Evolutionary conservation across 1,140 invertebrate species (phyloP).

Genomic region (Drosophila tani): DNA sequence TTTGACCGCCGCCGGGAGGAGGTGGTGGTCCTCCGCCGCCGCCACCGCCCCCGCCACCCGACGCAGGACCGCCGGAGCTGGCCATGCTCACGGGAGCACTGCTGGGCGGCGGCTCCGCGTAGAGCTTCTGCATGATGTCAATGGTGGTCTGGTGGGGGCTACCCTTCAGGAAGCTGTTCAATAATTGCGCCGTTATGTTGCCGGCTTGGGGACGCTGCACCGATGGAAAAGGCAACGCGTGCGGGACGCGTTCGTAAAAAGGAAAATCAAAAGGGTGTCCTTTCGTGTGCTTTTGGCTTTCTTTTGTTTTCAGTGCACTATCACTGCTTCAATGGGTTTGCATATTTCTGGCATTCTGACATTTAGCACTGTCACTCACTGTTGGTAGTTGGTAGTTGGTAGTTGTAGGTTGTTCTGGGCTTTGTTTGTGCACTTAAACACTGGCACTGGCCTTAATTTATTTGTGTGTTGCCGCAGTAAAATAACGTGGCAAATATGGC

Average conservation of each 20-base stretch:
- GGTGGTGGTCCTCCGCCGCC: conserved; percentile 62
- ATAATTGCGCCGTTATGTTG: conserved; percentile 85
- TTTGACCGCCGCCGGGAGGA: conserved; percentile 28
- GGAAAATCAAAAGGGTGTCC: conserved; percentile 31
- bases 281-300: conserved; percentile 8
- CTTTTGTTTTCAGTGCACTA: conserved; percentile 63
- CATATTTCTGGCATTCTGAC: conserved; percentile 61
- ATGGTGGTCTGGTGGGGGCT: conserved; percentile 84
- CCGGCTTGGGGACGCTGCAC: conserved; percentile 68
- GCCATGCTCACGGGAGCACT: conserved; percentile 81
- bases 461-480: conserved; percentile 64
- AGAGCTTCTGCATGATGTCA: conserved; percentile 86
- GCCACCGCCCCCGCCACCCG: conserved; percentile 54
- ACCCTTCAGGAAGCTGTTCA: conserved; percentile 84
- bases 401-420: conserved; percentile 19
- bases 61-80: conserved; percentile 65
- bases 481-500: conserved; percentile 76
- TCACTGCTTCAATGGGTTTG: conserved; percentile 56
- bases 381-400: conserved; percentile 31
- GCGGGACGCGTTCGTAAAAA: conserved; percentile 39
- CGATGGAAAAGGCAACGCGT: conserved; percentile 57
- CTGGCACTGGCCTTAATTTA: conserved; percentile 68
- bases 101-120: conserved; percentile 85
- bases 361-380: conserved; percentile 44
- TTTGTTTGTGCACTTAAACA: conserved; percentile 69